These are phyloP conservation scores for Mythimna pallens DNA, from an alignment of 2,888 invertebrate genomes.

Conservation along the genomic window DNA sequence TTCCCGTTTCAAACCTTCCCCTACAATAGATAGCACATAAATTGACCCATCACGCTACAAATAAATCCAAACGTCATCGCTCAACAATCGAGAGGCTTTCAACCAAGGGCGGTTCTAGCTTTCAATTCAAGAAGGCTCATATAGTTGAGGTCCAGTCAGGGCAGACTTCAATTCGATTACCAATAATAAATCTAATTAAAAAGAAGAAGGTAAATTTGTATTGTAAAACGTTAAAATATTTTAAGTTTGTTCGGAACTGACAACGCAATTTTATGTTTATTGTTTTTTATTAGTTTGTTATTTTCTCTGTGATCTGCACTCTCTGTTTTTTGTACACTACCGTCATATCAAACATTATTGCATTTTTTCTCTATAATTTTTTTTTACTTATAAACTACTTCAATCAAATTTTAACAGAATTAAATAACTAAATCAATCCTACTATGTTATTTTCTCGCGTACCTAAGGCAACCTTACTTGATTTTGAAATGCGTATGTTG, in stretches of 20 bases:
- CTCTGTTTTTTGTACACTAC: no score
- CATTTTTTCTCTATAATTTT: no score
- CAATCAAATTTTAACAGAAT: no score
- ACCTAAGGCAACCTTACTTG: no score
- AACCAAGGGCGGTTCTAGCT: conserved; percentile 17
- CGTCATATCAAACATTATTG: no score
- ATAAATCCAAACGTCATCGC: conserved; percentile 67
- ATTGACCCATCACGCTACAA: conserved; percentile 66
- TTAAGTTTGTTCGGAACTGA: not conserved
- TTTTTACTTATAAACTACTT: no score
- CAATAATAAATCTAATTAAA: not conserved
- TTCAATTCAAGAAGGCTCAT: not conserved
- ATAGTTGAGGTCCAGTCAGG: not conserved
- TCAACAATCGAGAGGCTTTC: conserved; percentile 64
- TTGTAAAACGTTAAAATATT: not conserved
- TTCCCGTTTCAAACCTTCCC: conserved; percentile 31
- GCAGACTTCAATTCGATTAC: not conserved
- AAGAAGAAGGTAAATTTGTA: not conserved
- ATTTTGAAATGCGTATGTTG: no score
- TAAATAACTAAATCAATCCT: no score
- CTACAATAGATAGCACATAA: conserved; percentile 62
- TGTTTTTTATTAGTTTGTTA: no score
- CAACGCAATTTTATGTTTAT: not conserved
- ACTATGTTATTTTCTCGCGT: no score
- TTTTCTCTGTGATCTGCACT: no score